phyloP scores from a whole-genome alignment of 2,113 vertebrate genomes.

The Climacteris rufus region DNA sequence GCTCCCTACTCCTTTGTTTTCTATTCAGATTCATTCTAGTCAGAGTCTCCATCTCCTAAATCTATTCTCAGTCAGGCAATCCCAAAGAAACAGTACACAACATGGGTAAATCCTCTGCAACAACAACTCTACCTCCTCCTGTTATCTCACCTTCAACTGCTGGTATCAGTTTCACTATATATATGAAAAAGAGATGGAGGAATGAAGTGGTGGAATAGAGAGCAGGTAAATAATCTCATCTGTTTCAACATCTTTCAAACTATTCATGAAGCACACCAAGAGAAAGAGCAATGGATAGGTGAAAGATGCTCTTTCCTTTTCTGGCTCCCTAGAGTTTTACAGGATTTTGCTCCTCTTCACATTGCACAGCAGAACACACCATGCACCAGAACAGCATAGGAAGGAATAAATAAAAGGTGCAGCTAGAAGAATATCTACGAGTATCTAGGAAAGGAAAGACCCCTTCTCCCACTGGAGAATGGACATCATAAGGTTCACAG shows the following conservation, averaged over 20 bases:
- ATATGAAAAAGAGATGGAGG: background rate
- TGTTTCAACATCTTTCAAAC: background rate
- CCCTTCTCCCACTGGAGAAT: background rate
- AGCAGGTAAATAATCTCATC: background rate
- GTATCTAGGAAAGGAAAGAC: background rate
- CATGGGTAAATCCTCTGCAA: background rate
- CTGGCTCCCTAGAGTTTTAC: background rate
- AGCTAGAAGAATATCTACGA: background rate
- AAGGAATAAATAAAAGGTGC: background rate
- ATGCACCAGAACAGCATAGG: background rate
- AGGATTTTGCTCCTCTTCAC: conserved; percentile 13
- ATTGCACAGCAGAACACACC: background rate
- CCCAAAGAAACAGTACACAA: background rate
- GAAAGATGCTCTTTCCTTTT: background rate
- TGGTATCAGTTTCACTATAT: background rate
- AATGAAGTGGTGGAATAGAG: background rate
- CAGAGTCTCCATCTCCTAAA: background rate
- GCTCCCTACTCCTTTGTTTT: background rate
- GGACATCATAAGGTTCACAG: background rate
- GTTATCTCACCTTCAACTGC: background rate
- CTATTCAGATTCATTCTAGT: background rate
- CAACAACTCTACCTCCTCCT: conserved; percentile 10
- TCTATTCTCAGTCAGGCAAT: background rate
- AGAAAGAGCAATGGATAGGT: background rate
- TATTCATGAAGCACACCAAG: background rate